Conservation (phyloP, 2,888 invertebrate genomes). For the Agonopterix heracliana region DNA sequence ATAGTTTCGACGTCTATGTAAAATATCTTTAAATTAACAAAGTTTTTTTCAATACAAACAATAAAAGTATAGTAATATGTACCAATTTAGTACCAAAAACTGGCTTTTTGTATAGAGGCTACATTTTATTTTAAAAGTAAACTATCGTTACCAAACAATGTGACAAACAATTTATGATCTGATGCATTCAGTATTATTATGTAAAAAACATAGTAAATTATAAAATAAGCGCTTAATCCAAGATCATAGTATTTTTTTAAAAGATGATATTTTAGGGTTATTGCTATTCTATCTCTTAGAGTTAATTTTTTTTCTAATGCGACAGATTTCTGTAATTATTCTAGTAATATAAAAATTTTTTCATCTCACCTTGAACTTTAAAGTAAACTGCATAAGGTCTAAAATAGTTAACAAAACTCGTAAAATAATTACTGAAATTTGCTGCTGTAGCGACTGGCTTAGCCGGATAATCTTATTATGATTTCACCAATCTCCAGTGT, state of each 20-base stretch:
- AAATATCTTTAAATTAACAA: too few relatives aligned
- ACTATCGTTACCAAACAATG: neutral
- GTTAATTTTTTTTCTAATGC: conserved; percentile 7
- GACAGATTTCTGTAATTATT: neutral
- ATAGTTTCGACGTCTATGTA: too few relatives aligned
- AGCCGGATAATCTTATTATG: conserved; percentile 12
- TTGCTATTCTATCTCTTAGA: conserved; percentile 8
- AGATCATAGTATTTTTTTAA: conserved; percentile 60
- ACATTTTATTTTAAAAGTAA: neutral
- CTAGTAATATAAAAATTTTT: neutral
- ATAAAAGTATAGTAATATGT: neutral
- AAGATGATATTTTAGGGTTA: conserved; percentile 31
- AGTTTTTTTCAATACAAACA: too few relatives aligned
- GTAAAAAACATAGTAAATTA: conserved; percentile 17
- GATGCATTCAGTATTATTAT: conserved; percentile 48
- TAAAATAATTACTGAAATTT: conserved; percentile 32
- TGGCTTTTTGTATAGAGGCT: neutral
- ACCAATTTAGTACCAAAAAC: neutral
- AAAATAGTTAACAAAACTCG: conserved; percentile 2
- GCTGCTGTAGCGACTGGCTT: conserved; percentile 24
- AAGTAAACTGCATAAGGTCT: too few relatives aligned
- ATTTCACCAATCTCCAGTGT: too few relatives aligned
- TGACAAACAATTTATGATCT: conserved; percentile 19
- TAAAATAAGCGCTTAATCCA: conserved; percentile 43
- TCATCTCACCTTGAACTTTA: too few relatives aligned